These are phyloP conservation scores for Rhinopomastus cyanomelas DNA, from an alignment of 2,113 vertebrate genomes.

Conservation along the genomic window DNA sequence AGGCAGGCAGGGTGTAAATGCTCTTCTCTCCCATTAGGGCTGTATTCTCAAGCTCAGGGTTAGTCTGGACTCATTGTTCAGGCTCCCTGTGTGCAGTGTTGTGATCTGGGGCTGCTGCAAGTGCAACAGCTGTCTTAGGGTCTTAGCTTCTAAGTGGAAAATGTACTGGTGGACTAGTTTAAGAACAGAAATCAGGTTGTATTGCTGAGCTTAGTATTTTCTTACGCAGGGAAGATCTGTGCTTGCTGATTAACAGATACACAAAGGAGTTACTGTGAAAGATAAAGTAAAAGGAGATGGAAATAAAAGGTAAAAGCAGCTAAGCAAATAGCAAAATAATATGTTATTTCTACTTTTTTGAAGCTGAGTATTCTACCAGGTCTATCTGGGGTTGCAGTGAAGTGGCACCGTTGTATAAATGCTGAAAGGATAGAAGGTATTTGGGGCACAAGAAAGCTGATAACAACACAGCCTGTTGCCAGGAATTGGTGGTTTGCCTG, in stretches of 20 bases:
- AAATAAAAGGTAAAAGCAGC: not conserved
- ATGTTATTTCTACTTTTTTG: not conserved
- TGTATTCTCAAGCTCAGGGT: not conserved
- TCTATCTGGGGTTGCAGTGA: not conserved
- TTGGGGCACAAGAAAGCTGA: not conserved
- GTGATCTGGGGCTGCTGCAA: not conserved
- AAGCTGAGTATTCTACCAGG: not conserved
- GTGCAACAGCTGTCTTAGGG: not conserved
- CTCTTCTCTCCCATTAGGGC: not conserved
- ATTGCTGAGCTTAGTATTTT: not conserved
- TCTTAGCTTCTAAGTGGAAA: not conserved
- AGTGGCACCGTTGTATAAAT: not conserved
- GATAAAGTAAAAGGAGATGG: not conserved
- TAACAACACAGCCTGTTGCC: not conserved
- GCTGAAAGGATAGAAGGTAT: not conserved
- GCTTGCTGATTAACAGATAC: not conserved
- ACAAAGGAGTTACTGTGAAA: not conserved
- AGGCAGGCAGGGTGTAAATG: not conserved
- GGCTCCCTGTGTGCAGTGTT: not conserved
- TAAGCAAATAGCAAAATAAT: not conserved
- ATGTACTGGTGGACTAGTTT: not conserved
- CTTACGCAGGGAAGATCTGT: not conserved
- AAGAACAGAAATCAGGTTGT: not conserved
- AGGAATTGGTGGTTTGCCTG: not conserved
- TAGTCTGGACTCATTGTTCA: not conserved